Conservation (phyloP, 1,140 invertebrate genomes). For the Hyposmocoma kahamanoa region DNA sequence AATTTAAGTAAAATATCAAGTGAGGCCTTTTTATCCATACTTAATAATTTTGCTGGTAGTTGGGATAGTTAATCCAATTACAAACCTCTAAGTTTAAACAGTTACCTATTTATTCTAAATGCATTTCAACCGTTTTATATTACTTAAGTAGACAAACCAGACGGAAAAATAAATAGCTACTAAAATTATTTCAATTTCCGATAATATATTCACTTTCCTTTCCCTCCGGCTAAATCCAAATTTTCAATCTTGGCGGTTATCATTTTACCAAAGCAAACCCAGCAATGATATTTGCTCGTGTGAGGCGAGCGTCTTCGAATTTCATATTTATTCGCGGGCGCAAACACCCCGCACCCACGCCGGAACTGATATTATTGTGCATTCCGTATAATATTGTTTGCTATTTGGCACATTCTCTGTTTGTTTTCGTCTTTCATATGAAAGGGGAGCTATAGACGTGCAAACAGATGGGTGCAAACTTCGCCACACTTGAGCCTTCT, state of each 20-base stretch:
- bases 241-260: slow-evolving; percentile 71
- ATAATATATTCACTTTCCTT: slow-evolving; percentile 19
- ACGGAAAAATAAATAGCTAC: too few relatives aligned
- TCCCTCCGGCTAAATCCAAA: slow-evolving; percentile 50
- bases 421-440: slow-evolving; percentile 71
- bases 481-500: slow-evolving; percentile 40
- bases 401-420: slow-evolving; percentile 71
- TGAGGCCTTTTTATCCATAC: too few relatives aligned
- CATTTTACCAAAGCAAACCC: slow-evolving; percentile 71
- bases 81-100: too few relatives aligned
- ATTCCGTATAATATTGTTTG: slow-evolving; percentile 74
- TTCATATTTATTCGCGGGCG: slow-evolving; percentile 71
- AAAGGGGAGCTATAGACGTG: slow-evolving; percentile 66
- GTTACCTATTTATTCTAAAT: too few relatives aligned
- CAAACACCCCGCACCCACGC: slow-evolving; percentile 53
- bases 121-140: too few relatives aligned
- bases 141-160: too few relatives aligned
- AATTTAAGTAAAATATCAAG: too few relatives aligned
- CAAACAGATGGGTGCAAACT: slow-evolving; percentile 63
- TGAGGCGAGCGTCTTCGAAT: slow-evolving; percentile 63
- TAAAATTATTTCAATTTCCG: too few relatives aligned
- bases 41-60: too few relatives aligned
- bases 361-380: slow-evolving; percentile 74
- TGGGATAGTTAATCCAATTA: too few relatives aligned
- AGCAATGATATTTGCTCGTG: slow-evolving; percentile 66